Conservation (phyloP, 2,888 invertebrate species). For the Pterobdella sp. region DNA sequence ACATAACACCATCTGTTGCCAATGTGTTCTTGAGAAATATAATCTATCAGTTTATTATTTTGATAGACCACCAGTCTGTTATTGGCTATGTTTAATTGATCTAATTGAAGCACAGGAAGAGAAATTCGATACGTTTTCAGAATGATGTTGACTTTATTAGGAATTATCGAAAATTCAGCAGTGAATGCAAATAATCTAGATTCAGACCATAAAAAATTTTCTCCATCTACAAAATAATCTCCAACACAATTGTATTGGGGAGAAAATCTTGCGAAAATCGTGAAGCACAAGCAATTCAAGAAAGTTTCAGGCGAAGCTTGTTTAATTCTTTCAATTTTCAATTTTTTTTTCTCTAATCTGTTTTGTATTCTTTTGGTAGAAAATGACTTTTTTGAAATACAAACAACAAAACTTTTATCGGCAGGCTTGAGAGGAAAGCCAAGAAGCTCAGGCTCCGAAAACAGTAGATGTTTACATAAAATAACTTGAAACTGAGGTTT, state of each 20-base stretch:
- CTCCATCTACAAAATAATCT: background rate
- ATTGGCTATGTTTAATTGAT: background rate
- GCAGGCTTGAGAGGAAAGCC: background rate
- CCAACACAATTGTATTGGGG: background rate
- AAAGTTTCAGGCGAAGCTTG: slow-evolving; percentile 6
- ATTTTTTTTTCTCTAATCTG: slow-evolving; percentile 4
- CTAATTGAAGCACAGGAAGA: background rate
- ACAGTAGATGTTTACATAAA: background rate
- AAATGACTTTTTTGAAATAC: background rate
- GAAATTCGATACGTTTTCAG: slow-evolving; percentile 1
- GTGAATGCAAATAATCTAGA: background rate
- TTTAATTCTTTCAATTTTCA: background rate
- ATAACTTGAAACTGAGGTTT: slow-evolving; percentile 7
- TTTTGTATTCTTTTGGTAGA: slow-evolving; percentile 6
- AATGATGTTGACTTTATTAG: background rate
- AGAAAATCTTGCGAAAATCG: background rate
- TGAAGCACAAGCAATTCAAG: background rate
- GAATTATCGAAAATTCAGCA: background rate
- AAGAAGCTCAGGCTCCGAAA: background rate
- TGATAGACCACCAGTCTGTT: background rate
- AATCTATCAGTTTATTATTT: background rate
- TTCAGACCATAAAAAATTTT: slow-evolving; percentile 12
- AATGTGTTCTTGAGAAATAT: background rate
- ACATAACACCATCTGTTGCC: slow-evolving; percentile 4
- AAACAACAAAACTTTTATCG: background rate